A percentile compares a stretch with the other conserved stretches of the same genome.
Conservation (phyloP, 2,113 vertebrate species). For the Scophthalmus maximus region DNA sequence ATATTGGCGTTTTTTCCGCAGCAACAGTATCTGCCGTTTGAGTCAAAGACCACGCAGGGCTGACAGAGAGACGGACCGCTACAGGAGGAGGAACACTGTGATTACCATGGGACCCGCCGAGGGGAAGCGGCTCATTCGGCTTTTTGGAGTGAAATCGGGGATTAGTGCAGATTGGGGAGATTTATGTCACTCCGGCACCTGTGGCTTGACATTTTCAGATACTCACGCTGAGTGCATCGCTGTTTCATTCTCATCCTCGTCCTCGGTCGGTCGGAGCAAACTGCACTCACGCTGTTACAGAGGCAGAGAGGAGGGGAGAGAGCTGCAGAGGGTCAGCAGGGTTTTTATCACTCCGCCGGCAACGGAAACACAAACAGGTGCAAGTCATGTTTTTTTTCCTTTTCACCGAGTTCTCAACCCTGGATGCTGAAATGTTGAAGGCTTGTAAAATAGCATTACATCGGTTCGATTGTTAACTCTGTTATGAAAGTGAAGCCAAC, state of each 20-base stretch:
- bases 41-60: constrained; percentile 11
- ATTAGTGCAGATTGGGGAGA: constrained; percentile 44
- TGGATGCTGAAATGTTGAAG: too few species aligned
- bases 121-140: constrained; percentile 29
- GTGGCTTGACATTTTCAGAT: constrained; percentile 31
- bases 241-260: constrained; percentile 5
- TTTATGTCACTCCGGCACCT: constrained; percentile 41
- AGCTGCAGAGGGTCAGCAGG: constrained; percentile 25
- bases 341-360: constrained; percentile 18
- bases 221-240: constrained; percentile 13
- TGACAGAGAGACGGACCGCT: background rate
- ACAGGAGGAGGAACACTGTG: background rate
- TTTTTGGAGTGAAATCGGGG: constrained; percentile 35
- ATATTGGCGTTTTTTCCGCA: background rate
- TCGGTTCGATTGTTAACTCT: too few species aligned
- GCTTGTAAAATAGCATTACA: too few species aligned
- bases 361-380: constrained; percentile 18
- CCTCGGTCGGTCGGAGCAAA: constrained; percentile 8
- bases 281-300: background rate
- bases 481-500: too few species aligned
- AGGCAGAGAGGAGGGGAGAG: background rate
- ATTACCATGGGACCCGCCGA: constrained; percentile 21
- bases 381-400: too few species aligned
- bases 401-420: too few species aligned
- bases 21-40: background rate